These are phyloP conservation scores for Apis cerana DNA, from an alignment of 1,140 invertebrate genomes.

Conservation along the genomic window DNA sequence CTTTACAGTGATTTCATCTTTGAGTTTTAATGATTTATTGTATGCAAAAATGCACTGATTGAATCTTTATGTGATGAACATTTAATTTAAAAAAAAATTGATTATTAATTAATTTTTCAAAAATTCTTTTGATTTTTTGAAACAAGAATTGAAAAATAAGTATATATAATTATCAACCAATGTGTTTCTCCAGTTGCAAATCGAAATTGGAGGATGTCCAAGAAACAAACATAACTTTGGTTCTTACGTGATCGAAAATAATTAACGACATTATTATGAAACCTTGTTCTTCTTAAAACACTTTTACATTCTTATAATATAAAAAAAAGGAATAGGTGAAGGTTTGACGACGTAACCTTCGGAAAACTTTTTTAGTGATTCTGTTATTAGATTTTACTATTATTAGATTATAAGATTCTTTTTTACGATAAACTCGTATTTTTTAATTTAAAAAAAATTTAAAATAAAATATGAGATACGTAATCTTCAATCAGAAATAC, in stretches of 20 bases:
- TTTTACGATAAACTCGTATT: too few species aligned
- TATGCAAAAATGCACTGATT: background rate
- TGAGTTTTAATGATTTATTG: background rate
- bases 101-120: too few species aligned
- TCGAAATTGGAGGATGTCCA: constrained; percentile 35
- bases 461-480: too few species aligned
- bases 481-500: too few species aligned
- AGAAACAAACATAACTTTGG: background rate
- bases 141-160: background rate
- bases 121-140: too few species aligned
- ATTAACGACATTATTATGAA: background rate
- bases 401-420: too few species aligned
- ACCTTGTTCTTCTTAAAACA: constrained; percentile 33
- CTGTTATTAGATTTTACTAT: background rate
- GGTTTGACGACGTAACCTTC: background rate
- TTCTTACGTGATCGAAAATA: background rate
- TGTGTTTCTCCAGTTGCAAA: background rate
- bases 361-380: background rate
- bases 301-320: background rate
- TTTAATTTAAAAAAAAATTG: too few species aligned
- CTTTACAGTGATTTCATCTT: background rate
- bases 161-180: background rate
- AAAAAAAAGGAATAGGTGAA: background rate
- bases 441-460: too few species aligned
- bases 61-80: background rate